phyloP scores from a whole-genome alignment of 2,113 vertebrate species.

The Romanogobio albipinnatus region DNA sequence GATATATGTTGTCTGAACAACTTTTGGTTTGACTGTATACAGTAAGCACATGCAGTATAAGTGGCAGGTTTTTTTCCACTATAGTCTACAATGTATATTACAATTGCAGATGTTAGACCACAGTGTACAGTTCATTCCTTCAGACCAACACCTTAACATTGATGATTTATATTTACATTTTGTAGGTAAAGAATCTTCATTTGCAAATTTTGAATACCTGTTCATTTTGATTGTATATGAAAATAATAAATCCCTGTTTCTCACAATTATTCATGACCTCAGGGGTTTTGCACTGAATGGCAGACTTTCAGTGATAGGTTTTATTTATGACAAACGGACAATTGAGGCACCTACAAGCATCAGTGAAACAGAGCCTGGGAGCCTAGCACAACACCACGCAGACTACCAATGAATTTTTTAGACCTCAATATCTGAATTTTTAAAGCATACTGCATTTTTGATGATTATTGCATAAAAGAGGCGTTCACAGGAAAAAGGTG shows the following conservation, averaged over 20 bases:
- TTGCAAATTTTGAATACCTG: background rate
- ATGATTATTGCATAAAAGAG: slow-evolving; percentile 19
- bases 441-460: slow-evolving; percentile 45
- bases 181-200: background rate
- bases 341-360: slow-evolving; percentile 9
- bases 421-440: slow-evolving; percentile 52
- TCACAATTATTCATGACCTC: slow-evolving; percentile 6
- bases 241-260: background rate
- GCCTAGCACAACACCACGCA: slow-evolving; percentile 21
- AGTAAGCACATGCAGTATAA: background rate
- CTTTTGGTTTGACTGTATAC: too few species aligned
- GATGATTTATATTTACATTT: background rate
- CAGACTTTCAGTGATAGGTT: slow-evolving; percentile 15
- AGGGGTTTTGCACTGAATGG: slow-evolving; percentile 33
- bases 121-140: background rate
- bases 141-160: background rate
- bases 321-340: background rate
- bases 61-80: background rate
- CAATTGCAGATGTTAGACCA: background rate
- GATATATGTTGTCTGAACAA: too few species aligned
- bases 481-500: background rate
- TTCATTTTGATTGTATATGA: background rate
- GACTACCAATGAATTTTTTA: slow-evolving; percentile 59
- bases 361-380: background rate
- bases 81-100: background rate